Evolutionary conservation across 2,888 invertebrate genomes (phyloP), one percentile per base, ranked within the genome.

Genomic region (Eristalis intricaria): DNA sequence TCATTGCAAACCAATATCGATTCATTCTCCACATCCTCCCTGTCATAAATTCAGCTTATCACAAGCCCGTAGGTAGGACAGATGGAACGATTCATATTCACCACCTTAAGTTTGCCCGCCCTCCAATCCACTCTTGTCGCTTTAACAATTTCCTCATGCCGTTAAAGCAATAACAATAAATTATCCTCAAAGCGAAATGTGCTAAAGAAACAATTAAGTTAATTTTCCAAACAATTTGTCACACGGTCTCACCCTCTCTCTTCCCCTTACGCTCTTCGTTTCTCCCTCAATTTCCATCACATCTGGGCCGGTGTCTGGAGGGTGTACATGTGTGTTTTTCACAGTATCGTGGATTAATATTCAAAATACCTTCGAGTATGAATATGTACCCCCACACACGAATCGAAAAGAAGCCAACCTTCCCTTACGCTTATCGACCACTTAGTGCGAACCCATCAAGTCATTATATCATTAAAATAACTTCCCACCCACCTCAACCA

Each of bases 221-320:
- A 85, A 81, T 85, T 85, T 85, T 85, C 85, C 77, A 85, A 85
- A 77, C 68, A 85, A 85, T 81, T 85, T 85, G 81, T 85, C 84
- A 76, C 80, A 76, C 63, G 38, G 60, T 61, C 50, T 65, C 26
- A 64, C n/a, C 5, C n/a, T 1, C 35, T 56, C 23, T 26, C 38
- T 71, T 22, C 23, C 29, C 23, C 19, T 32, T 10, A 7, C 32
- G 2, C 32, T 32, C 5, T 8, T 7, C 10, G 8, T 32, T 7
- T 32, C 32, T 2, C 3, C 26, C 26, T 26, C 26, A 2, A 26
- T 26, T 26, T 1, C 26, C 26, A 26, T 26, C 26, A 26, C 8
- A 32, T 10, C 4, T 29, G 29, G 29, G 29, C 32, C 32, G 32
- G 32, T 8, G 10, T 29, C 5, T 4, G 29, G 43, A n/a, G n/a